These are phyloP conservation scores for Synaphobranchus kaupii DNA, from an alignment of 2,797 vertebrate genomes.

Conservation along the genomic window DNA sequence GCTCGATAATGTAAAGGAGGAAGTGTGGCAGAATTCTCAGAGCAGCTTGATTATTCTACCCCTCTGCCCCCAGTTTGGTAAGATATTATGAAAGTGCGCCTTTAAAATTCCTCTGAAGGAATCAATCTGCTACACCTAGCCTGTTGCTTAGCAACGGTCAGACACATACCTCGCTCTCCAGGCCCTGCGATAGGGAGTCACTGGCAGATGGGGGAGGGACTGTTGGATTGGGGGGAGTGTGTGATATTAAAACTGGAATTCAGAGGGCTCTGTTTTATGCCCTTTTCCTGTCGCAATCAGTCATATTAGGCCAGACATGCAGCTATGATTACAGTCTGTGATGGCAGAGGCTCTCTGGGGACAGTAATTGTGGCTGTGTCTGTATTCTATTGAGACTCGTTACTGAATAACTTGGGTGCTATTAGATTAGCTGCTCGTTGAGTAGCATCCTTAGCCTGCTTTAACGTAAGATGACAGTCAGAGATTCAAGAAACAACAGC, in stretches of 20 bases:
- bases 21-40: not conserved
- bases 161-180: constrained; percentile 61
- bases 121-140: constrained; percentile 75
- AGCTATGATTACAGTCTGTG: constrained; percentile 7
- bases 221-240: not conserved
- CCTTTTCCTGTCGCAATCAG: not conserved
- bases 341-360: constrained; percentile 38
- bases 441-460: not conserved
- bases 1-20: not conserved
- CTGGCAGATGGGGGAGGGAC: constrained; percentile 45
- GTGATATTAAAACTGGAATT: constrained; percentile 9
- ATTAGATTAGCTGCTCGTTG: not conserved
- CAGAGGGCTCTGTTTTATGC: not conserved
- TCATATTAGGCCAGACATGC: not conserved
- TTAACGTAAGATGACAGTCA: not conserved
- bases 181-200: constrained; percentile 59
- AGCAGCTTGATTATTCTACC: not conserved
- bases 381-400: constrained; percentile 61
- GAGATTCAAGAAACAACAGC: not conserved
- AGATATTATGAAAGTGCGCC: not conserved
- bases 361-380: constrained; percentile 49
- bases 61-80: not conserved
- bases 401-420: constrained; percentile 44
- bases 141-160: constrained; percentile 75
- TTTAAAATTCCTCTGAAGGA: constrained; percentile 55